Conservation (phyloP, 2,797 vertebrate genomes). For the Pseudomugil tenellus region DNA sequence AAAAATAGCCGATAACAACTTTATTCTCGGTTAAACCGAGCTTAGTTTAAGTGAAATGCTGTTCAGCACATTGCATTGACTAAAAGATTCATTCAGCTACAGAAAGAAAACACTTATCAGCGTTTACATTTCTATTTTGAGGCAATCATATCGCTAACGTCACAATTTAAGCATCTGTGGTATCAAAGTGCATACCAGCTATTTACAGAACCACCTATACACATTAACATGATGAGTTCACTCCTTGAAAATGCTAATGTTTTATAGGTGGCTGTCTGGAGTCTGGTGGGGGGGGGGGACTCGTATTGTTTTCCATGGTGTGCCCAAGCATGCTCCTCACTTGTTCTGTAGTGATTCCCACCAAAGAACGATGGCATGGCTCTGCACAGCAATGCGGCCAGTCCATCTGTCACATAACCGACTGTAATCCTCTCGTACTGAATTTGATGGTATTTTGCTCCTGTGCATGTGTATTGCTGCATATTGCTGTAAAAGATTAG, state of each 20-base stretch:
- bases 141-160: not conserved
- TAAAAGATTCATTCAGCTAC: slow-evolving; percentile 10
- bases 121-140: slow-evolving; percentile 6
- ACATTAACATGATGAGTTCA: slow-evolving; percentile 74
- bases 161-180: slow-evolving; percentile 31
- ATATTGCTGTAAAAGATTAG: slow-evolving; percentile 29
- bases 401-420: slow-evolving; percentile 39
- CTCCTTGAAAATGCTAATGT: slow-evolving; percentile 56
- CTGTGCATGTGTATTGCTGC: slow-evolving; percentile 12
- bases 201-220: slow-evolving; percentile 74
- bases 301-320: slow-evolving; percentile 18
- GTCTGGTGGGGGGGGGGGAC: not conserved
- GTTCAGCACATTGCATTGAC: not conserved
- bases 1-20: not conserved
- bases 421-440: slow-evolving; percentile 46
- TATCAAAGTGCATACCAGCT: slow-evolving; percentile 61
- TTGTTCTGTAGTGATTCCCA: not conserved
- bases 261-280: slow-evolving; percentile 49
- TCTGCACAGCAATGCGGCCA: slow-evolving; percentile 26
- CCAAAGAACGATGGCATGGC: slow-evolving; percentile 24
- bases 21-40: not conserved
- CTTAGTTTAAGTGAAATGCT: not conserved
- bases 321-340: slow-evolving; percentile 29
- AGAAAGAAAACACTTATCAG: not conserved
- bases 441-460: slow-evolving; percentile 22